Base-by-base conservation (phyloP, 2,797 vertebrate species). In the Helicolenus hilgendorfi region DNA sequence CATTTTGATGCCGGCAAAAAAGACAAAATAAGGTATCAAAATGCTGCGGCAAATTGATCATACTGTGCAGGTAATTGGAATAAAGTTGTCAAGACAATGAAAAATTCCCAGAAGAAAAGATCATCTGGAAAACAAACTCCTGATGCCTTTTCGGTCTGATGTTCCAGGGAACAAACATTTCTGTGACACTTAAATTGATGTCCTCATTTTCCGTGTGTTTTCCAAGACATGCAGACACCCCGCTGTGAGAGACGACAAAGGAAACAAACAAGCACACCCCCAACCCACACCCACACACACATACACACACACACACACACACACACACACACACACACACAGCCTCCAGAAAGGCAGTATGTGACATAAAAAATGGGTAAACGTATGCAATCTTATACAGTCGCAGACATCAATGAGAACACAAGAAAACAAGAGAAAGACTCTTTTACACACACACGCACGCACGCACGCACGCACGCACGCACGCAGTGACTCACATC, bases 401-500 rank as follows among this genome's bases (percentile, higher is more conserved):
- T 76, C 45, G 9, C 84, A 87, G 59, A 77, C 68, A 79, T 80
- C 75, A 87, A 35, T 36, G 15, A 70, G 24, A 83, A 59, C 38
- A 64, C 60, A 71, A 72, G 24, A 81, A 55, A 49, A 69, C 49
- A 77, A 9, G 9, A 69, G 59, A 73, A 53, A 80, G 18, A 31
- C 36, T 38, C 5, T 29, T 33, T 49, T 5, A 55, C n/a, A 60
- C 45, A 27, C 59, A 20, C 68, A 67, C 33, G 24, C 72, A 29
- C 69, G 11, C 56, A 31, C 41, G 56, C 72, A 65, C 64, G 38
- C 41, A 56, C 11, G 55, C 38, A 67, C 36, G n/a, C 69, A 71
- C 60, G 64, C n/a, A 41, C 7, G 7, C 45, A 29, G 53, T 74
- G 87, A 94, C 97, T 96, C 92, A 99, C 98, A 4, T 99, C 98